Evolutionary conservation across 2,888 invertebrate genomes (phyloP).

Genomic region (Lepidocyrtinus sp.): DNA sequence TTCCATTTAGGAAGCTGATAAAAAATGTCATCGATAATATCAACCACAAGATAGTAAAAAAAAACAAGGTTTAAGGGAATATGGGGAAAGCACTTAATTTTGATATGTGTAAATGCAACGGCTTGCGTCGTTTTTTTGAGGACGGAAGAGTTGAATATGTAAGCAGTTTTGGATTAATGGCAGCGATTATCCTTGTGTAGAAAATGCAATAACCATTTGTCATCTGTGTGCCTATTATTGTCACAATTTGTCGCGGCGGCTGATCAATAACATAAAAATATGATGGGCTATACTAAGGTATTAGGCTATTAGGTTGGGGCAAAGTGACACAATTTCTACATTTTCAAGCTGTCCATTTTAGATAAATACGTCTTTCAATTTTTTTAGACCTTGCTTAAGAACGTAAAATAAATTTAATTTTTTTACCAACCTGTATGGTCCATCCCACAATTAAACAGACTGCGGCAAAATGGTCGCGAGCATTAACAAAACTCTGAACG

Average conservation of each 20-base stretch:
- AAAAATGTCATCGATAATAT: conserved; percentile 16
- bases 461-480: conserved; percentile 70
- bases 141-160: conserved; percentile 1
- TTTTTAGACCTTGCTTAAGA: too few relatives aligned
- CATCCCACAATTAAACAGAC: conserved; percentile 70
- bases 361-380: too few relatives aligned
- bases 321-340: conserved; percentile 1
- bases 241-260: background rate
- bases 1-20: conserved; percentile 5
- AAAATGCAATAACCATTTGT: conserved; percentile 8
- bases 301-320: too few relatives aligned
- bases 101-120: background rate
- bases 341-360: too few relatives aligned
- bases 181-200: background rate
- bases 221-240: conserved; percentile 7
- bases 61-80: background rate
- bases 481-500: conserved; percentile 69
- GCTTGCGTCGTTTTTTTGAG: background rate
- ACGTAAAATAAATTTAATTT: too few relatives aligned
- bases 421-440: conserved; percentile 69
- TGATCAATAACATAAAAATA: conserved; percentile 2
- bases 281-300: too few relatives aligned
- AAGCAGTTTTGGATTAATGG: too few relatives aligned
- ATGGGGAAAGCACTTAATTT: background rate
- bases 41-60: conserved; percentile 8